Conservation (phyloP, 1,140 invertebrate genomes). For the Phocides pigmalion region DNA sequence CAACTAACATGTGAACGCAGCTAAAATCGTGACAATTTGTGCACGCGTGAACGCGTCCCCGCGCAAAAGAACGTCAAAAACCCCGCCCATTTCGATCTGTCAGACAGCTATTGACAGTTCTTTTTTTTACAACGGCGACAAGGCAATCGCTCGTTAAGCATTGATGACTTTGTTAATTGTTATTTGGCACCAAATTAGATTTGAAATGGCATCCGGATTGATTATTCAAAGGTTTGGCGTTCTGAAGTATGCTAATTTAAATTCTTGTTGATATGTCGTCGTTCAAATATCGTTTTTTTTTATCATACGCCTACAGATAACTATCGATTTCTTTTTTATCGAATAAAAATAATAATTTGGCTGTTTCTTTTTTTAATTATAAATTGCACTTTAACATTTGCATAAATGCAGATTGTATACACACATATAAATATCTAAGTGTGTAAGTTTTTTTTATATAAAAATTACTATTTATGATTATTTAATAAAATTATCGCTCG, state of each 20-base stretch:
- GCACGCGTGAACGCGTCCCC: slow-evolving; percentile 47
- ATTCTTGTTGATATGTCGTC: slow-evolving; percentile 46
- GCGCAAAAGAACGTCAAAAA: slow-evolving; percentile 64
- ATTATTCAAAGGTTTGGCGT: slow-evolving; percentile 35
- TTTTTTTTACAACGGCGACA: slow-evolving; percentile 29
- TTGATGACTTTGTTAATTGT: slow-evolving; percentile 75
- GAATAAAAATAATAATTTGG: too few relatives aligned
- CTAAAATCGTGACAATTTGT: slow-evolving; percentile 31
- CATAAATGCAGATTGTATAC: too few relatives aligned
- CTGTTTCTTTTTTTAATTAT: too few relatives aligned
- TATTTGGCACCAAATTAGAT: slow-evolving; percentile 71
- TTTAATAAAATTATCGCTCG: too few relatives aligned
- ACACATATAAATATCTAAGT: too few relatives aligned
- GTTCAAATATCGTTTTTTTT: neutral
- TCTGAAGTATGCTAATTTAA: slow-evolving; percentile 56
- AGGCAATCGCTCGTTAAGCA: slow-evolving; percentile 58
- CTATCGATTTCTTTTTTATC: neutral
- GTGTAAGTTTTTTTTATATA: too few relatives aligned
- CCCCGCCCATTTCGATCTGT: slow-evolving; percentile 64
- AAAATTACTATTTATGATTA: too few relatives aligned
- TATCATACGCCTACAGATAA: too few relatives aligned
- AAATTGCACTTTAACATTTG: too few relatives aligned
- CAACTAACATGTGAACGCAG: slow-evolving; percentile 24
- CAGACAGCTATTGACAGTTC: slow-evolving; percentile 58
- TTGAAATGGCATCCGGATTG: slow-evolving; percentile 47